phyloP scores from a whole-genome alignment of 2,797 vertebrate species.

The Benthosema pterotum region DNA sequence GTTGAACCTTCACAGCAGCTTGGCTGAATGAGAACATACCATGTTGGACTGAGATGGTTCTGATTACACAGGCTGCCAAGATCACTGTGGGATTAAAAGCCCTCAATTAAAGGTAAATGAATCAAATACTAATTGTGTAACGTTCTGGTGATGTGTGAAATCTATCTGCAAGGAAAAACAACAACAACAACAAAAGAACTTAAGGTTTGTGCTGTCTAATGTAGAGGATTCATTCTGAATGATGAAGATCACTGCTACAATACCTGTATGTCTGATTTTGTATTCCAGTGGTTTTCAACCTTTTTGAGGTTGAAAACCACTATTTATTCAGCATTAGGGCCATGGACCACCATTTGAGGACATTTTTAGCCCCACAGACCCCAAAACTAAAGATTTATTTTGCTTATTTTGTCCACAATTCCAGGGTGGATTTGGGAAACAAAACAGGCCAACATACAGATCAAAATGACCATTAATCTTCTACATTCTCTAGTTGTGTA shows the following conservation, averaged over 20 bases:
- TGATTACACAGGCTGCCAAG: constrained; percentile 50
- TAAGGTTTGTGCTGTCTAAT: neutral
- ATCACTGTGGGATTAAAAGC: constrained; percentile 42
- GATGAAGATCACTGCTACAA: constrained; percentile 36
- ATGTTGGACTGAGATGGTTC: constrained; percentile 24
- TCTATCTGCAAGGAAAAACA: constrained; percentile 34
- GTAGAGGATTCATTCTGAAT: constrained; percentile 44
- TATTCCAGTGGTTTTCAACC: no score
- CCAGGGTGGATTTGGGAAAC: no score
- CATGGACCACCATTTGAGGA: no score
- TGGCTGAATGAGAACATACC: neutral
- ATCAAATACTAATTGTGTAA: constrained; percentile 47
- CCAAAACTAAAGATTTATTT: no score
- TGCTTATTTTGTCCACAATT: no score
- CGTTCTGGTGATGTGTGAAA: constrained; percentile 52
- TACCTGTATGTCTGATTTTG: constrained; percentile 3
- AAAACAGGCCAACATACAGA: no score
- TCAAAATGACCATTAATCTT: no score
- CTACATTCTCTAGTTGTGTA: no score
- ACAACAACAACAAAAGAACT: constrained; percentile 12
- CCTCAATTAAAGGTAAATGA: constrained; percentile 49
- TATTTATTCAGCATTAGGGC: no score
- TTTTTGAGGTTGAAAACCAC: no score
- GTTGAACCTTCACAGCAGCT: constrained; percentile 1
- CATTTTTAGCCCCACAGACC: no score